Evolutionary conservation across 2,113 vertebrate genomes (phyloP).

Genomic region (Toxotes jaculatrix): DNA sequence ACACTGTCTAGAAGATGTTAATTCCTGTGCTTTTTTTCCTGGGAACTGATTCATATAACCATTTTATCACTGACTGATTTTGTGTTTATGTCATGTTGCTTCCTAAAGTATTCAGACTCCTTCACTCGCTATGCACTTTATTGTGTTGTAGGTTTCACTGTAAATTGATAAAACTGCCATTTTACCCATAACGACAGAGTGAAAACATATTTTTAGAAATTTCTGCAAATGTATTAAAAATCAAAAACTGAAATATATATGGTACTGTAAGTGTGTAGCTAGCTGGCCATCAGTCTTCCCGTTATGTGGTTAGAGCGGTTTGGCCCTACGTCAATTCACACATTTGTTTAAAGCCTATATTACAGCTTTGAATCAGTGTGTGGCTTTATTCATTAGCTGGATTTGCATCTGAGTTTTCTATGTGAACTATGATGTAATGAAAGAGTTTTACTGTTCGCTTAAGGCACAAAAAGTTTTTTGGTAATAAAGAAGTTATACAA

Average conservation of each 20-base stretch:
- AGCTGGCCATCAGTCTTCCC: neutral
- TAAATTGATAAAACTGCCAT: neutral
- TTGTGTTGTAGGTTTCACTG: neutral
- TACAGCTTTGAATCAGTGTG: neutral
- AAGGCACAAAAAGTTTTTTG: slow-evolving; percentile 8
- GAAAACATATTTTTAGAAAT: no score
- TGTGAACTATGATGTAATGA: slow-evolving; percentile 2
- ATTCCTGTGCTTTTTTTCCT: slow-evolving; percentile 25
- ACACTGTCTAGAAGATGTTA: slow-evolving; percentile 32
- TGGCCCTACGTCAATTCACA: neutral
- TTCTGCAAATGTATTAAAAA: no score
- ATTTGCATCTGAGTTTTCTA: neutral
- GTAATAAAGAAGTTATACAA: slow-evolving; percentile 21
- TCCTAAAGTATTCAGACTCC: neutral
- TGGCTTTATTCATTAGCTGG: neutral
- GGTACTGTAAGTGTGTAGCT: neutral
- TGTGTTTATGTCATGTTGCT: neutral
- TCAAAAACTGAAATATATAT: no score
- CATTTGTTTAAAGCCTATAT: neutral
- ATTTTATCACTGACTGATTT: slow-evolving; percentile 18
- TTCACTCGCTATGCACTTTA: neutral
- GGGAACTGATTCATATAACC: slow-evolving; percentile 12
- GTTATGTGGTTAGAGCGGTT: neutral
- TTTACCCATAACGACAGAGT: neutral
- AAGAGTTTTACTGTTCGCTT: neutral